These are phyloP conservation scores for Etheostoma perlongum DNA, from an alignment of 2,797 vertebrate species.

Conservation along the genomic window DNA sequence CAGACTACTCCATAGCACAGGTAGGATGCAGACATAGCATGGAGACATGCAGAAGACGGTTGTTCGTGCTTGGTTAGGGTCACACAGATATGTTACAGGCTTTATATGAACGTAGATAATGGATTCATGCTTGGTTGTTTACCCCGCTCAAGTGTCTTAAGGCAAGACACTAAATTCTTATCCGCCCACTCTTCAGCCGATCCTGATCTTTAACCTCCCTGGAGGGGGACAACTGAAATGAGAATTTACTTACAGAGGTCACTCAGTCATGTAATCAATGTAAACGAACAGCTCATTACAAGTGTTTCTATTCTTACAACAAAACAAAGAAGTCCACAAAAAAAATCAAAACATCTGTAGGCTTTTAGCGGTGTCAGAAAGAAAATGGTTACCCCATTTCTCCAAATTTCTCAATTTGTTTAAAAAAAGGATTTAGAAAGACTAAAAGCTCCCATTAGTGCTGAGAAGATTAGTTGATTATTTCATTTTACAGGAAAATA, in stretches of 20 bases:
- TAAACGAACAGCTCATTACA: not conserved
- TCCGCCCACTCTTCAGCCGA: constrained; percentile 19
- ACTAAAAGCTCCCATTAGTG: not conserved
- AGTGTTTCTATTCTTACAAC: not conserved
- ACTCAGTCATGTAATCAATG: constrained; percentile 29
- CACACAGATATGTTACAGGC: constrained; percentile 14
- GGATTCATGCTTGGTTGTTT: constrained; percentile 11
- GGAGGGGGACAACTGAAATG: constrained; percentile 15
- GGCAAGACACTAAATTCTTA: constrained; percentile 31
- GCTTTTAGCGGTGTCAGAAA: too few species aligned
- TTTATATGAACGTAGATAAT: constrained; percentile 29
- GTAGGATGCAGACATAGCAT: constrained; percentile 69
- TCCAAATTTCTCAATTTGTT: not conserved
- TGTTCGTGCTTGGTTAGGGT: not conserved
- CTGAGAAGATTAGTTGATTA: not conserved
- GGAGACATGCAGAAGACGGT: constrained; percentile 8
- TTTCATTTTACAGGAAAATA: not conserved
- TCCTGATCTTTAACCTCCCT: constrained; percentile 54
- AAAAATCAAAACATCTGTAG: not conserved
- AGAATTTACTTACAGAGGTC: constrained; percentile 35
- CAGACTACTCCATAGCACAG: constrained; percentile 98
- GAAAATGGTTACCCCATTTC: not conserved
- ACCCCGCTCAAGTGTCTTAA: constrained; percentile 16
- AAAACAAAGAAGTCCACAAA: not conserved
- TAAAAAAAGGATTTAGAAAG: not conserved